A percentile compares a stretch with the other conserved stretches of the same genome.
phyloP scores from a whole-genome alignment of 1,140 invertebrate genomes.

The Saccostrea echinata region DNA sequence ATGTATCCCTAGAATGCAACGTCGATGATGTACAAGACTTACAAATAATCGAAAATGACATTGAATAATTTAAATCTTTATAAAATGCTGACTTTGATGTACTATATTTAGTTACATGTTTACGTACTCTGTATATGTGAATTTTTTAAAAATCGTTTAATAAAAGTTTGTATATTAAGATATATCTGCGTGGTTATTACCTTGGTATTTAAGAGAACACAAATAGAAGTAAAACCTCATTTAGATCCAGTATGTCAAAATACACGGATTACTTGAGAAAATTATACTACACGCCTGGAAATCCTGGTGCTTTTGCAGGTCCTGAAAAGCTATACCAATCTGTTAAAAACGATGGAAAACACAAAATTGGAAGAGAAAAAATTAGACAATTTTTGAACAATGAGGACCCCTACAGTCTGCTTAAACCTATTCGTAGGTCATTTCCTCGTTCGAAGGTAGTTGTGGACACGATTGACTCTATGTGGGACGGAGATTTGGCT shows the following conservation, averaged over 20 bases:
- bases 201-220: neutral
- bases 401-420: constrained; percentile 42
- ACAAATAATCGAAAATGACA: too few relatives aligned
- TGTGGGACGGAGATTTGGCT: too few relatives aligned
- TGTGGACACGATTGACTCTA: constrained; percentile 20
- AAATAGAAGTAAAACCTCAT: neutral
- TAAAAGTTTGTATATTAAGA: too few relatives aligned
- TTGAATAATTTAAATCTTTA: neutral
- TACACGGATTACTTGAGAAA: too few relatives aligned
- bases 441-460: constrained; percentile 39
- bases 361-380: constrained; percentile 41
- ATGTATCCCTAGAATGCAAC: neutral
- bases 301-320: constrained; percentile 32
- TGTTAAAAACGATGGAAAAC: constrained; percentile 37
- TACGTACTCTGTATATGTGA: too few relatives aligned
- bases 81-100: too few relatives aligned
- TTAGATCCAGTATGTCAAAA: neutral
- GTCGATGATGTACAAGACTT: too few relatives aligned
- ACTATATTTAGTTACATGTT: too few relatives aligned
- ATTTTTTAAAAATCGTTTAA: too few relatives aligned
- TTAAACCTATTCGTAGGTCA: constrained; percentile 34
- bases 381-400: neutral
- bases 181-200: too few relatives aligned
- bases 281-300: too few relatives aligned
- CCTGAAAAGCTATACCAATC: neutral